Evolutionary conservation across 2,888 invertebrate species (phyloP), one percentile per base, ranked within the genome.

Genomic region (Harpalus rubripes): DNA sequence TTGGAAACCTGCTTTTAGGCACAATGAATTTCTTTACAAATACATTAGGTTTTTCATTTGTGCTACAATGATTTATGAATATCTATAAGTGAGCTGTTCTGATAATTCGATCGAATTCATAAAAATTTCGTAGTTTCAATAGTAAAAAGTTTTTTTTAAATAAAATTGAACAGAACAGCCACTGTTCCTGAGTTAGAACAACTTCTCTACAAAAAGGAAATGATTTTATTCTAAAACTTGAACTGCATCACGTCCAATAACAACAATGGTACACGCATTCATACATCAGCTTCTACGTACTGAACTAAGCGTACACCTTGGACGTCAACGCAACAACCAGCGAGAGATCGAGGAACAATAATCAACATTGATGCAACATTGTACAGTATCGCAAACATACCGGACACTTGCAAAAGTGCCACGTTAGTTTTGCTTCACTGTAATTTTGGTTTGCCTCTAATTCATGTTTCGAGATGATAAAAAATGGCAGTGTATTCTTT

Each of bases 401-500:
- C 44, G 44, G 44, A 52, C 44, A 12, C 44, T 2, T 10, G 12
- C 44, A 32, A 4, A 10, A 52, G 10, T 52, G 44, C 44, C 44
- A 8, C 8, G 44, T 52, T 32, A 32, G 32, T 5, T 32, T 32
- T 52, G 44, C 44, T 52, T 52, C 10, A 52, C 44, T 59, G 68
- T 65, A 80, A 68, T 58, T 58, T 26, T 85, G 68, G 61, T 85
- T 80, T 80, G 41, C 41, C 52, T 68, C 44, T 79, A 85, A 79
- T 84, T 61, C 26, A 65, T 72, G 58, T 68, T 68, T 85, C 85
- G 80, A 85, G 85, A 85, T 85, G 85, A 85, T 85, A 85, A 85
- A 85, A 85, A 85, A 85, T 85, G 85, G 85, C 85, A 85, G 85
- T 85, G 85, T 79, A 79, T 85, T 85, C 83, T 85, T 65, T 85